Conservation (phyloP, 2,888 invertebrate genomes). For the Rotaria macrura region DNA sequence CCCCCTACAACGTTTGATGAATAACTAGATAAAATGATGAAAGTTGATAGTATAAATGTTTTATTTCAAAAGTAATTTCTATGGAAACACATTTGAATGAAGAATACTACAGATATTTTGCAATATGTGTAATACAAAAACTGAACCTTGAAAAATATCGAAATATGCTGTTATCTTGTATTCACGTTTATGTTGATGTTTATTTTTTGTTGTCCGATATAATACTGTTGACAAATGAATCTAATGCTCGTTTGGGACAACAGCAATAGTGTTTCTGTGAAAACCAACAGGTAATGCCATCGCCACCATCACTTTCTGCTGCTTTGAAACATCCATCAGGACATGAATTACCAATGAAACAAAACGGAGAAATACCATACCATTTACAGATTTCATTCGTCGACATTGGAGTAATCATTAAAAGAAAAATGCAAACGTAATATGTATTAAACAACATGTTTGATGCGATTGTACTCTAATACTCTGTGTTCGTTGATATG, state of each 20-base stretch:
- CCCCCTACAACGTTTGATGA: too few species aligned
- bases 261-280: background rate
- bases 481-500: background rate
- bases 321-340: background rate
- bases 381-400: background rate
- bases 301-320: background rate
- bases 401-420: background rate
- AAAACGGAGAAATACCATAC: background rate
- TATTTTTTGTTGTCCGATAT: background rate
- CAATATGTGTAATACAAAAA: too few species aligned
- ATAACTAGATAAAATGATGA: too few species aligned
- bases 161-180: too few species aligned
- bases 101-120: too few species aligned
- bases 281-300: background rate
- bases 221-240: background rate
- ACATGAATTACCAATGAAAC: background rate
- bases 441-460: background rate
- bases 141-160: too few species aligned
- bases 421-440: background rate
- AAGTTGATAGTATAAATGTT: too few species aligned
- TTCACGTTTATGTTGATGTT: background rate
- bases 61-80: too few species aligned
- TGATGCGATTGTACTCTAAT: background rate
- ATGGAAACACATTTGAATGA: too few species aligned
- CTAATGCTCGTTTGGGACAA: background rate